These are phyloP conservation scores for Dallia pectoralis DNA, from an alignment of 2,797 vertebrate genomes.

Conservation along the genomic window DNA sequence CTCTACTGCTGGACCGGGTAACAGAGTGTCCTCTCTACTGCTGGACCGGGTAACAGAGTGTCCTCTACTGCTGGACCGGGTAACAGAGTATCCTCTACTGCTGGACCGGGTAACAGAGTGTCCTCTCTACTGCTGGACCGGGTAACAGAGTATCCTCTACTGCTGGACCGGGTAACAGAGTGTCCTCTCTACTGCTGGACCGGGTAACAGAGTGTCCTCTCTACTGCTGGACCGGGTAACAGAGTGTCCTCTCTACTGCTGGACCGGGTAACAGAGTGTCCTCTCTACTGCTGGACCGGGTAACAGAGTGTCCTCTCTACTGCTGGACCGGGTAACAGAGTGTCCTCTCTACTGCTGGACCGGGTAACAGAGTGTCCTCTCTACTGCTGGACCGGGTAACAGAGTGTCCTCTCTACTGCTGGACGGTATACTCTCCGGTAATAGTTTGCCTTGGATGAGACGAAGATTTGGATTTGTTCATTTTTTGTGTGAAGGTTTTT, in stretches of 20 bases:
- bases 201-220: conserved; percentile 20
- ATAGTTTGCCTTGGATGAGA: not conserved
- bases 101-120: conserved; percentile 32
- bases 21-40: conserved; percentile 14
- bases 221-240: conserved; percentile 28
- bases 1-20: conserved; percentile 25
- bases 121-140: conserved; percentile 25
- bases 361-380: conserved; percentile 20
- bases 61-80: conserved; percentile 24
- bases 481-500: not conserved
- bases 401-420: conserved; percentile 10
- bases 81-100: conserved; percentile 11
- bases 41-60: conserved; percentile 32
- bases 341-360: conserved; percentile 24
- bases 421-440: conserved; percentile 21
- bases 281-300: conserved; percentile 25
- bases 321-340: conserved; percentile 32
- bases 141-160: conserved; percentile 14
- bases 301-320: conserved; percentile 16
- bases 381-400: conserved; percentile 2
- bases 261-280: conserved; percentile 34
- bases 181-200: conserved; percentile 24
- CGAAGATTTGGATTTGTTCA: not conserved
- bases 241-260: conserved; percentile 10
- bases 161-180: conserved; percentile 32